These are phyloP conservation scores for Epizoanthus rinbou DNA, from an alignment of 92 coral and sea anemone species.

Conservation along the genomic window DNA sequence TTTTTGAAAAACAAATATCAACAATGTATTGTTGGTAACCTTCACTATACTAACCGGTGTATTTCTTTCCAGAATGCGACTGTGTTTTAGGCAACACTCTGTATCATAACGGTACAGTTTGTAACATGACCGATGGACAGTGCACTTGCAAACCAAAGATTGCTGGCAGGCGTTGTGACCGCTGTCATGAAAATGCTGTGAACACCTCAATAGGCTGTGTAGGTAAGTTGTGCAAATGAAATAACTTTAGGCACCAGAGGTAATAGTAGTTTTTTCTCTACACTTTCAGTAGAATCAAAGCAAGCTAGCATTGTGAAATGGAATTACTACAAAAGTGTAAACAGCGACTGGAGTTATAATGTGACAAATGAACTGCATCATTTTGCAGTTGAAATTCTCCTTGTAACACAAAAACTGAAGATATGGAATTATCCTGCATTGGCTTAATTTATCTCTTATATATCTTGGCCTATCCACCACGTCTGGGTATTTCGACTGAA, in stretches of 20 bases:
- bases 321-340: background rate
- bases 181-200: constrained; percentile 96
- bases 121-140: constrained; percentile 76
- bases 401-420: no score
- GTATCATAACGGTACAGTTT: constrained; percentile 83
- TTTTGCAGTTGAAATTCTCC: no score
- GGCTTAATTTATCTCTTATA: no score
- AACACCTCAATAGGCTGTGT: constrained; percentile 84
- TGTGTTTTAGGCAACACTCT: constrained; percentile 86
- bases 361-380: no score
- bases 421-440: no score
- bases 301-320: background rate
- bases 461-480: no score
- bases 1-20: no score
- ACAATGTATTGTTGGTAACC: background rate
- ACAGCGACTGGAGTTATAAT: background rate
- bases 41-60: background rate
- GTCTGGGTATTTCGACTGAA: no score
- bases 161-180: constrained; percentile 89
- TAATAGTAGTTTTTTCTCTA: background rate
- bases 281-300: background rate
- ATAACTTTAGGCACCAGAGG: no score
- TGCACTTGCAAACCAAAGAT: constrained; percentile 82
- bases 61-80: constrained; percentile 67
- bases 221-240: constrained; percentile 57